A percentile compares a stretch with the other conserved stretches of the same genome.
These are phyloP conservation scores for Euwallacea similis DNA, from an alignment of 1,140 invertebrate species.

Conservation along the genomic window DNA sequence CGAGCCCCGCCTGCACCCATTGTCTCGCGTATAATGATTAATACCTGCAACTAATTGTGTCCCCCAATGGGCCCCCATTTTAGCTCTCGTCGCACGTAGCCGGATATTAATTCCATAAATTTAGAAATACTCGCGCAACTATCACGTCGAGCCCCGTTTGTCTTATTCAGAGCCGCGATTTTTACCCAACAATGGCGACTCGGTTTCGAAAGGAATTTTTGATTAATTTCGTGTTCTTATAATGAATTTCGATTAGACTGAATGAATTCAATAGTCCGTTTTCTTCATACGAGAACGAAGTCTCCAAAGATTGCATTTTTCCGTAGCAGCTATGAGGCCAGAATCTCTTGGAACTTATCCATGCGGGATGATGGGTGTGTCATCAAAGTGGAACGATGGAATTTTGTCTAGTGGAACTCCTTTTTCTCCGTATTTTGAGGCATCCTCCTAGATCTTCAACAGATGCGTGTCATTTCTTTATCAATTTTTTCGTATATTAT, in stretches of 20 bases:
- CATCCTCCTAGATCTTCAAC: no score
- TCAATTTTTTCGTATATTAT: no score
- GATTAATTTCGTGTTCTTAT: constrained; percentile 1
- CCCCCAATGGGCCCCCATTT: constrained; percentile 26
- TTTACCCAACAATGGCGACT: not conserved
- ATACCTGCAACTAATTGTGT: constrained; percentile 38
- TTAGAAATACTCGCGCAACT: constrained; percentile 26
- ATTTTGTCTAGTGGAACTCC: no score
- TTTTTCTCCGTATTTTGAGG: no score
- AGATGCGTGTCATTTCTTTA: no score
- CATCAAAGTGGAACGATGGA: no score
- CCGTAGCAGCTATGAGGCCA: no score
- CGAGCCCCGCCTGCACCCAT: constrained; percentile 14
- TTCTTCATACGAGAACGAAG: not conserved
- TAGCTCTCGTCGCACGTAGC: constrained; percentile 32
- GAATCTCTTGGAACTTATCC: no score
- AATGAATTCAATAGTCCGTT: not conserved
- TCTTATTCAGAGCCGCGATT: constrained; percentile 18
- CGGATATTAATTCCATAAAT: constrained; percentile 40
- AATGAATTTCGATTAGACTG: not conserved
- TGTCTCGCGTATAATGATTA: constrained; percentile 38
- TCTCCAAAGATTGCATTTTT: not conserved
- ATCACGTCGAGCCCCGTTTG: constrained; percentile 21
- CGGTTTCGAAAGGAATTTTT: constrained; percentile 8
- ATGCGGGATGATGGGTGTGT: no score